Conservation (phyloP, 2,797 vertebrate species). For the Melanogrammus aeglefinus region DNA sequence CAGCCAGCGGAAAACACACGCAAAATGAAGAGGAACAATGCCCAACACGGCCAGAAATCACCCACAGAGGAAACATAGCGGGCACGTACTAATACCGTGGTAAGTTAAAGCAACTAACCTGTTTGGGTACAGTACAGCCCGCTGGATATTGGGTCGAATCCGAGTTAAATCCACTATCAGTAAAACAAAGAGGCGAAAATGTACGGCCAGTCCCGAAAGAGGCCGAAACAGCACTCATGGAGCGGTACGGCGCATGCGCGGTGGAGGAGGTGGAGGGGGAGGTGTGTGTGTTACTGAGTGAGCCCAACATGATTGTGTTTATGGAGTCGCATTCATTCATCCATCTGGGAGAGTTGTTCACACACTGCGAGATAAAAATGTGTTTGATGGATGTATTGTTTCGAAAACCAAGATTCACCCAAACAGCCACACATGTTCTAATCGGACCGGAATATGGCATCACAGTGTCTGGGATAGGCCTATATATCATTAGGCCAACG, state of each 20-base stretch:
- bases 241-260: constrained; percentile 80
- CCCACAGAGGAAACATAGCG: constrained; percentile 32
- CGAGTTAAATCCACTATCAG: constrained; percentile 82
- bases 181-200: constrained; percentile 99
- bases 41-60: constrained; percentile 50
- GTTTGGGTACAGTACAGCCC: constrained; percentile 66
- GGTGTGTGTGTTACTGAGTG: not conserved
- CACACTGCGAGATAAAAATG: too few relatives aligned
- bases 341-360: too few relatives aligned
- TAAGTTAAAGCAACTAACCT: constrained; percentile 69
- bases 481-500: not conserved
- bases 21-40: constrained; percentile 52
- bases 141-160: constrained; percentile 72
- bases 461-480: too few relatives aligned
- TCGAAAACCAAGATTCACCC: not conserved
- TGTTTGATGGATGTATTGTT: too few relatives aligned
- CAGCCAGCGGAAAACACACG: constrained; percentile 50
- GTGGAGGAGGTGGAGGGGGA: constrained; percentile 6
- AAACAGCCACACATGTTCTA: not conserved
- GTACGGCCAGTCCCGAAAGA: constrained; percentile 86
- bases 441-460: not conserved
- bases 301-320: not conserved
- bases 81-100: constrained; percentile 19
- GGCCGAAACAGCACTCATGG: constrained; percentile 79
- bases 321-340: too few relatives aligned